phyloP scores from a whole-genome alignment of 2,113 vertebrate genomes.

The Carlito syrichta region DNA sequence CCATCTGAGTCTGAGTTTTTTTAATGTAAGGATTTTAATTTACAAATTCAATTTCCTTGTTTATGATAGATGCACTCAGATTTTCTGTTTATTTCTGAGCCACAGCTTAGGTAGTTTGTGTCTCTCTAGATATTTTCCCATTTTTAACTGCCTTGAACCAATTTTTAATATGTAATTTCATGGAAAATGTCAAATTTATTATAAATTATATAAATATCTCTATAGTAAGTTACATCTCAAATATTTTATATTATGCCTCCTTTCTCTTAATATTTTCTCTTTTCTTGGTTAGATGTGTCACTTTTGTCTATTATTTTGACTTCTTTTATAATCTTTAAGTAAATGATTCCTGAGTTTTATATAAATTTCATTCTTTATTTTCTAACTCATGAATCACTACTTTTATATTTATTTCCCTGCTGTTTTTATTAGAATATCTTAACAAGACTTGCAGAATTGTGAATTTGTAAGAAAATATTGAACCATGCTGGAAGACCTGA shows the following conservation, averaged over 20 bases:
- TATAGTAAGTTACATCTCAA: not conserved
- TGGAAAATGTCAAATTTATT: not conserved
- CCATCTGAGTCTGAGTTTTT: not conserved
- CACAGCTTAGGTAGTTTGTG: not conserved
- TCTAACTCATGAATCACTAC: not conserved
- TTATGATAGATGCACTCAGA: not conserved
- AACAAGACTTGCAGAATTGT: not conserved
- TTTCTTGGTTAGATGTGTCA: not conserved
- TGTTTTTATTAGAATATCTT: not conserved
- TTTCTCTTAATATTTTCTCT: not conserved
- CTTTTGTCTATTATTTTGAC: not conserved
- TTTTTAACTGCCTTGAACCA: not conserved
- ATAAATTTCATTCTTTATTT: not conserved
- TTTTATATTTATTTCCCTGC: not conserved
- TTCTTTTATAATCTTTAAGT: not conserved
- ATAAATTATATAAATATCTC: not conserved
- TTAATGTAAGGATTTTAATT: not conserved
- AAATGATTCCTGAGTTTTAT: not conserved
- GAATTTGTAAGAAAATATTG: not conserved
- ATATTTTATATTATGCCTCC: too few relatives aligned
- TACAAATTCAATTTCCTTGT: not conserved
- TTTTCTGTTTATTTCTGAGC: not conserved
- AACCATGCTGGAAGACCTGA: not conserved
- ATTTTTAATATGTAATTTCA: not conserved
- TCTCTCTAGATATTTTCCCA: not conserved